These are phyloP conservation scores for Yponomeuta evonymella DNA, from an alignment of 2,888 invertebrate species.

Conservation along the genomic window DNA sequence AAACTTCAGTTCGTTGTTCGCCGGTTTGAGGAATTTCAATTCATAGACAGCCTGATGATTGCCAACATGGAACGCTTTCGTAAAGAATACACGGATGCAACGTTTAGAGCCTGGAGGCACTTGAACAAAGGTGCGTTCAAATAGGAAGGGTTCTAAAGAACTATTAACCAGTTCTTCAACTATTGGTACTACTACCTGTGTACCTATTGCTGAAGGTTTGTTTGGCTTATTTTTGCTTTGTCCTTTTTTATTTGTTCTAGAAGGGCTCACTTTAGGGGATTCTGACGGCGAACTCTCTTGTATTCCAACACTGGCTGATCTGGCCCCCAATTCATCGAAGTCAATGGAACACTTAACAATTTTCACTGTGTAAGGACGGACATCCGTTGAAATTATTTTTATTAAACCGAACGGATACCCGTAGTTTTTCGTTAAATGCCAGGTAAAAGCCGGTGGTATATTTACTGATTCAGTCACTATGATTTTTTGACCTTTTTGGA, in stretches of 20 bases:
- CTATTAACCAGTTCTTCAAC: constrained; percentile 37
- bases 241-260: not conserved
- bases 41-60: constrained; percentile 51
- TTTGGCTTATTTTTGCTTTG: not conserved
- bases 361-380: constrained; percentile 41
- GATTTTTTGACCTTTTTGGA: constrained; percentile 29
- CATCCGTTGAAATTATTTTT: constrained; percentile 34
- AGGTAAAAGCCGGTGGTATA: constrained; percentile 47
- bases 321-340: constrained; percentile 14
- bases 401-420: constrained; percentile 40
- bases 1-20: constrained; percentile 32
- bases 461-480: constrained; percentile 37
- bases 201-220: constrained; percentile 24
- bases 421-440: constrained; percentile 42
- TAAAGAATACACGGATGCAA: constrained; percentile 42
- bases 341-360: constrained; percentile 38
- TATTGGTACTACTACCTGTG: constrained; percentile 32
- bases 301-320: not conserved
- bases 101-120: constrained; percentile 35
- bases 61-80: constrained; percentile 48
- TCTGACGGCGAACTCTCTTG: not conserved
- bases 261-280: not conserved
- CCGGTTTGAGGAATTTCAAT: constrained; percentile 39
- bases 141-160: constrained; percentile 47
- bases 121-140: constrained; percentile 40